Conservation (phyloP, 2,888 invertebrate genomes). For the Barypeithes pellucidus region DNA sequence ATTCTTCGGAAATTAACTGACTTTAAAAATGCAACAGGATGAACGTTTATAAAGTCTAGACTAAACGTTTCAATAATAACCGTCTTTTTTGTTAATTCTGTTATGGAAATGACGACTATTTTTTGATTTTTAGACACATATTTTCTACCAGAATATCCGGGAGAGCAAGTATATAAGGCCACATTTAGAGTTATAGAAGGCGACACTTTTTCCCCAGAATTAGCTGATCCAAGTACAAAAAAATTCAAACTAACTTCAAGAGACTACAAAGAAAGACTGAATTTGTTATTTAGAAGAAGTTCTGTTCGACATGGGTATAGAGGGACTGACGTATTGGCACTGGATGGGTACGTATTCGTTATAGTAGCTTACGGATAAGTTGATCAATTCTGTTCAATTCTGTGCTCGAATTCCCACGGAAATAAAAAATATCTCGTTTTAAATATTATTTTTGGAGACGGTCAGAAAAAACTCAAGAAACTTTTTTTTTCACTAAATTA, state of each 20-base stretch:
- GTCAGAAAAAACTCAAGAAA: no score
- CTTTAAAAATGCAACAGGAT: no score
- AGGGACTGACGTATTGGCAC: conserved; percentile 85
- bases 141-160: conserved; percentile 80
- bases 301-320: conserved; percentile 84
- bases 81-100: no score
- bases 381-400: no score
- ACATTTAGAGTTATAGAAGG: conserved; percentile 82
- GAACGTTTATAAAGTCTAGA: no score
- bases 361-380: background rate
- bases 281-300: conserved; percentile 83
- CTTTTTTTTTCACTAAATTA: no score
- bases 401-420: no score
- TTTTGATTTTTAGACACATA: conserved; percentile 78
- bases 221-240: conserved; percentile 79
- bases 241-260: conserved; percentile 83
- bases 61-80: no score
- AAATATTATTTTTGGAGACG: no score
- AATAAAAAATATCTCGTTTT: no score
- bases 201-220: conserved; percentile 80
- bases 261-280: conserved; percentile 84
- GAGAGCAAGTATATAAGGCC: conserved; percentile 88
- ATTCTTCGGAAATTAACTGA: no score
- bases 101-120: no score
- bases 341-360: conserved; percentile 82